Evolutionary conservation across 1,140 invertebrate species (phyloP), one percentile per base, ranked within the genome.

Genomic region (Ooceraea biroi): DNA sequence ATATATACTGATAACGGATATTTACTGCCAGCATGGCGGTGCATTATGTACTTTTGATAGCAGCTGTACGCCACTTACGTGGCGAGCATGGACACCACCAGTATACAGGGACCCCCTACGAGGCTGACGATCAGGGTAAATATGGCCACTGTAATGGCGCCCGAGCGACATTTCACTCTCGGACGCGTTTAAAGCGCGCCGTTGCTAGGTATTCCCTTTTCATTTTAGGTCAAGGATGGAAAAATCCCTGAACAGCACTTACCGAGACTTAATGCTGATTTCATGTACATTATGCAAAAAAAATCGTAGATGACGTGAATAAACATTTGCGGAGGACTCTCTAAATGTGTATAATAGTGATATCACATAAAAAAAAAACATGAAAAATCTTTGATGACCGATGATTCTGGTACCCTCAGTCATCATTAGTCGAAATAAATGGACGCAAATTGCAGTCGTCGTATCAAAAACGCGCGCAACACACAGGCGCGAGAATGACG

Each of bases 91-190:
- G 89, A 88, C 91, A 92, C 89, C 78, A 90, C 88, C 85, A 83
- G 83, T 77, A 78, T 73, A 84, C 76, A 86, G 36, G 36, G 86
- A 89, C 91, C 91, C 87, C 92, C 90, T 88, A 80, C 61, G 83
- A 84, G 83, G 88, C 85, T 88, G 85, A 85, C 85, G 88, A 91
- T 89, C 90, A 90, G 90, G 87, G 90, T 92, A 93, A 94, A 93
- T 91, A 93, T 93, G 93, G 92, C 93, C 90, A 91, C 92, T 91
- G 89, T 90, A 94, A 94, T 94, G 93, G 93, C 92, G 92, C 86
- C 91, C 90, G 68, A 55, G 80, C 86, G 73, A 88, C 88, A 84
- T 91, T 90, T 90, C 78, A 78, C 85, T 87, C 86, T 84, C 80
- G 73, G 61, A 83, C 87, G 77, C 80, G 78, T 72, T 66, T 36